Evolutionary conservation across 2,797 vertebrate species (phyloP), one percentile per base, ranked within the genome.

Genomic region (Cyprinella venusta): DNA sequence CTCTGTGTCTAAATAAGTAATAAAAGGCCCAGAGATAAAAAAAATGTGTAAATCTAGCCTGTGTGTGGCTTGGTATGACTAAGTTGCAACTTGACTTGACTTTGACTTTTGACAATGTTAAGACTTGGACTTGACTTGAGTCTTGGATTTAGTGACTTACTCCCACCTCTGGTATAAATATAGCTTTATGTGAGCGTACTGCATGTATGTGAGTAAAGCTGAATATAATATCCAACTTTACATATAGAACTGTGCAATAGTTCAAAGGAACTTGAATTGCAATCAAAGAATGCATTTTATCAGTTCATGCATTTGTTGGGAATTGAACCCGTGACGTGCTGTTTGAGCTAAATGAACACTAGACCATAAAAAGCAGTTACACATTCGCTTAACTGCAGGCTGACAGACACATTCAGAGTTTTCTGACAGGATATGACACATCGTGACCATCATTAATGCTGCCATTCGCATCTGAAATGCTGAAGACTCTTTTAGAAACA

Each of bases 361-460:
- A 36, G 26, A 72, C 70, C 30, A 36, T 52, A 21, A 50, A 71
- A 21, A 52, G 50, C 26, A 21, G 24, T 77, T 77, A 13, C 24
- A 78, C 26, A 36, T 33, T 50, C 6, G 30, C 52, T 67, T 9
- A 75, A 69, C 64, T 63, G 59, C 50, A 61, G 4, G 30, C 70
- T 30, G 16, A 61, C 12, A 3, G 12, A 18, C 50, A 33, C 4
- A 26, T 76, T 30, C n/a, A 7, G 45, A 21, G 72, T 26, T 69
- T 45, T 50, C 36, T 13, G 74, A 68, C 42, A 78, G 54, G 26
- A 40, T 42, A 56, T 56, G 63, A 76, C 21, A 63, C 68, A 63
- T 81, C 7, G 72, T 84, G 85, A 42, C 42, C 40, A 33, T 45
- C 30, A 70, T 80, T 86, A 76, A 65, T 74, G 21, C 74, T 42